These are phyloP conservation scores for Hirtodrosophila duncani DNA, from an alignment of 2,888 invertebrate species.

Conservation along the genomic window DNA sequence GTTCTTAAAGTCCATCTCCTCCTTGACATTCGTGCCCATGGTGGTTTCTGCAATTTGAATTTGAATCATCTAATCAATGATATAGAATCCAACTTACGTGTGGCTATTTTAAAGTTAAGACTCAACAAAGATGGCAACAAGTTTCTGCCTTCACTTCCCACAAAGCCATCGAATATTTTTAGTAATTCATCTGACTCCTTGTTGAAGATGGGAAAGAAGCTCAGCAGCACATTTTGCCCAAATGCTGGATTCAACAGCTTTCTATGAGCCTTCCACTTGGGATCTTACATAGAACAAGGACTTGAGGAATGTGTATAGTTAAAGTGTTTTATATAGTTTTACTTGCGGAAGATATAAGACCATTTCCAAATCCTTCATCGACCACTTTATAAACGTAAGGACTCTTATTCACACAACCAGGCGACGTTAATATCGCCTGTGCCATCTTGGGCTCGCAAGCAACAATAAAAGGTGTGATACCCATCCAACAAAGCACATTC, in stretches of 20 bases:
- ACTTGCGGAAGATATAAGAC: conserved; percentile 54
- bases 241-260: conserved; percentile 69
- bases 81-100: conserved; percentile 45
- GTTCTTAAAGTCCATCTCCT: conserved; percentile 14
- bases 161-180: conserved; percentile 33
- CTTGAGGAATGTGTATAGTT: conserved; percentile 17
- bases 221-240: conserved; percentile 58
- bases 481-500: conserved; percentile 59
- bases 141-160: conserved; percentile 37
- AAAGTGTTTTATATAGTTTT: too few relatives aligned
- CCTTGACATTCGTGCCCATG: conserved; percentile 26
- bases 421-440: conserved; percentile 57
- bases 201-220: conserved; percentile 68
- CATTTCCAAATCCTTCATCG: conserved; percentile 57
- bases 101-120: conserved; percentile 49
- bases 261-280: conserved; percentile 62
- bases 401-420: conserved; percentile 55
- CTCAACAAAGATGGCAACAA: conserved; percentile 28
- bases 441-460: conserved; percentile 58
- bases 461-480: conserved; percentile 64
- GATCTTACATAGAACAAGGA: conserved; percentile 28
- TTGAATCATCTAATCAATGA: too few relatives aligned
- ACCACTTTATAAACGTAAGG: conserved; percentile 42
- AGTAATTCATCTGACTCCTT: conserved; percentile 44
- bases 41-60: conserved; percentile 26